Evolutionary conservation across 2,113 vertebrate species (phyloP).

Genomic region (Austrofundulus limnaeus): DNA sequence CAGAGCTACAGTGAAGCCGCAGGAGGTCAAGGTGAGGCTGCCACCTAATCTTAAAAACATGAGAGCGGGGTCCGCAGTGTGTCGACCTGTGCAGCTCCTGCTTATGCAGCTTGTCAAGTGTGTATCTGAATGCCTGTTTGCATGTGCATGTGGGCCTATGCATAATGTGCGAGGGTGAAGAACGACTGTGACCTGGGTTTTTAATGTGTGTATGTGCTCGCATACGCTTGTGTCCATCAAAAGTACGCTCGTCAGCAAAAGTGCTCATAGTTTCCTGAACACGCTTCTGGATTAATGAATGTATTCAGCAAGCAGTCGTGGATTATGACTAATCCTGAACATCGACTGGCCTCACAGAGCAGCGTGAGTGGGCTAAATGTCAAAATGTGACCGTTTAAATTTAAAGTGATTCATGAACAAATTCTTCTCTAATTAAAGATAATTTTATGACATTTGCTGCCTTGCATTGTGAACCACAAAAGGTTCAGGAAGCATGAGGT

Average conservation of each 20-base stretch:
- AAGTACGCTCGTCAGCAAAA: slow-evolving; percentile 49
- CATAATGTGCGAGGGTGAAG: slow-evolving; percentile 46
- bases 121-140: slow-evolving; percentile 20
- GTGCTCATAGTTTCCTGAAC: slow-evolving; percentile 18
- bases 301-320: slow-evolving; percentile 52
- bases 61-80: slow-evolving; percentile 31
- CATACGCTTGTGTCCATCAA: slow-evolving; percentile 4
- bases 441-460: slow-evolving; percentile 29
- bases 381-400: slow-evolving; percentile 43
- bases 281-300: slow-evolving; percentile 60
- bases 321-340: slow-evolving; percentile 68
- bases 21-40: slow-evolving; percentile 62
- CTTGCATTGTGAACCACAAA: background rate
- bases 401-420: slow-evolving; percentile 30
- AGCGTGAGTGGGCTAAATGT: slow-evolving; percentile 46
- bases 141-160: slow-evolving; percentile 17
- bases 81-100: slow-evolving; percentile 40
- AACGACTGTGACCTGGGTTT: slow-evolving; percentile 38
- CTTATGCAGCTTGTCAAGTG: slow-evolving; percentile 55
- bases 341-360: slow-evolving; percentile 62
- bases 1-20: slow-evolving; percentile 37
- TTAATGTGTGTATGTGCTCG: slow-evolving; percentile 12
- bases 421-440: slow-evolving; percentile 50
- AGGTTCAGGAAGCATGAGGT: slow-evolving; percentile 17
- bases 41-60: slow-evolving; percentile 66